Evolutionary conservation across 2,888 invertebrate genomes (phyloP), one percentile per base, ranked within the genome.

Genomic region (Ornithoptera priamus): DNA sequence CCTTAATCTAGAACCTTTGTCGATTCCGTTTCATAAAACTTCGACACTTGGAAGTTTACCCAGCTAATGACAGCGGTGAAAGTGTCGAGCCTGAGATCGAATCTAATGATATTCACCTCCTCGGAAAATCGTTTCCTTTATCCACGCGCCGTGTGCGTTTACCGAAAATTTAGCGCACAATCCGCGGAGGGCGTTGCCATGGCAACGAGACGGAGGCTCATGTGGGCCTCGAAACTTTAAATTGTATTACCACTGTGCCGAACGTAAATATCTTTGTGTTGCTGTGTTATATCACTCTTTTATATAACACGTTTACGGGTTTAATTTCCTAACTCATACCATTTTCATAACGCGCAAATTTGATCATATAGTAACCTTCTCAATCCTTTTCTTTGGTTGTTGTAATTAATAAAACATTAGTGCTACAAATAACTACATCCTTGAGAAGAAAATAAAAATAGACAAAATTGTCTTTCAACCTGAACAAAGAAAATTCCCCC

Each of bases 91-190:
- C 81, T 77, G 67, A 70, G 70, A 70, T 74, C 78, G 79, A 81
- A 87, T 86, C 84, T 89, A 92, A 92, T 91, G 88, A 88, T 90
- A 92, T 92, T 92, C 92, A 92, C 88, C 89, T 88, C 81, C 83
- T 86, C 84, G 87, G 88, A 87, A 90, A 90, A 90, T 85, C 87
- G 87, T 85, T 89, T 89, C 86, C 89, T 87, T 87, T 87, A 86
- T 87, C 86, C 82, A 81, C 83, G 85, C 84, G 82, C 79, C 80
- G 87, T 85, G 85, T 87, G 84, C 88, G 80, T 86, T 90, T 88
- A 84, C 88, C 83, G 85, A 84, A 85, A 90, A 88, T 86, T 88
- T 85, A 81, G 85, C 82, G 80, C 81, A 78, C 82, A 82, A 82
- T 83, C 78, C 82, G 69, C 72, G 72, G 79, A 86, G 92, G 92